Conservation (phyloP, 1,140 invertebrate genomes). For the Apis cerana region DNA sequence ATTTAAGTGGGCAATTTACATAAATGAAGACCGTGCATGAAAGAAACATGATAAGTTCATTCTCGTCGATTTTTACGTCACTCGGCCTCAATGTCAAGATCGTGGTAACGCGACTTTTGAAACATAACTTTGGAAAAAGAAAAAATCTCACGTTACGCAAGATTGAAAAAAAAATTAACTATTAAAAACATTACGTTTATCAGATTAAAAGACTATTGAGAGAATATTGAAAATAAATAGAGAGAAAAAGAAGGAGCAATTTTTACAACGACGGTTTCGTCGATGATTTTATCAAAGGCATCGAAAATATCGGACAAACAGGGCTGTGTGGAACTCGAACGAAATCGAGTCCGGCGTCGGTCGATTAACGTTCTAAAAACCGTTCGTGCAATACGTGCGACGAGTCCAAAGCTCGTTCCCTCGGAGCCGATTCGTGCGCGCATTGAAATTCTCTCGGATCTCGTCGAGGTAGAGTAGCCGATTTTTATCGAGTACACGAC, state of each 20-base stretch:
- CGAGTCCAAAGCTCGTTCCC: conserved; percentile 48
- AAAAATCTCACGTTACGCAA: too few relatives aligned
- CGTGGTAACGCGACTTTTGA: too few relatives aligned
- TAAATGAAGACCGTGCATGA: too few relatives aligned
- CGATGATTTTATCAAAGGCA: background rate
- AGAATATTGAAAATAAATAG: background rate
- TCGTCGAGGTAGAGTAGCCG: conserved; percentile 54
- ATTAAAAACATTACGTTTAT: too few relatives aligned
- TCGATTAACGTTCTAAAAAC: conserved; percentile 58
- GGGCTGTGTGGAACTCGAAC: background rate
- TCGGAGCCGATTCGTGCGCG: conserved; percentile 50
- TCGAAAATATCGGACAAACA: too few relatives aligned
- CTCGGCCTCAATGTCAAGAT: too few relatives aligned
- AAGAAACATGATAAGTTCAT: too few relatives aligned
- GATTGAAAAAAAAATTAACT: too few relatives aligned
- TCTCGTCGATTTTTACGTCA: too few relatives aligned
- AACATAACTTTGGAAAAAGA: too few relatives aligned
- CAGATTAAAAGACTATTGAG: too few relatives aligned
- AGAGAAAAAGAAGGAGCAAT: background rate
- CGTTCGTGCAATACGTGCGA: conserved; percentile 58
- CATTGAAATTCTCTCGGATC: conserved; percentile 66
- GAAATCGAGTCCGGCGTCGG: conserved; percentile 35
- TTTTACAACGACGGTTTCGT: background rate
- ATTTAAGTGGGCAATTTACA: too few relatives aligned
- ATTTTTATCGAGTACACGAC: conserved; percentile 67